A percentile compares a stretch with the other conserved stretches of the same genome.
phyloP scores from a whole-genome alignment of 2,113 vertebrate species.

The Lontra canadensis region DNA sequence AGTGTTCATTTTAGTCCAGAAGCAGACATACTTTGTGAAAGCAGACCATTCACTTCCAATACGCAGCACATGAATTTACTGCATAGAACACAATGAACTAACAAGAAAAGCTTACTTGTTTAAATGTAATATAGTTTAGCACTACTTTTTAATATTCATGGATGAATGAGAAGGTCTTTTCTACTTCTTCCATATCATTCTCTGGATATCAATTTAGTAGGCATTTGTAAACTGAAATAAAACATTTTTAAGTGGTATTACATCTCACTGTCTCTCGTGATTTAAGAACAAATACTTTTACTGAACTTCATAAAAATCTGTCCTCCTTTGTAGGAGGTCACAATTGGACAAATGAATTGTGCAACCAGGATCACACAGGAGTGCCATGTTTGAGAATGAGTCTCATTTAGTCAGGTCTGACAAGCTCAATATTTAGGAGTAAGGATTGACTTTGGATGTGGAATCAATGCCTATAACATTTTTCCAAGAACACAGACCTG shows the following conservation, averaged over 20 bases:
- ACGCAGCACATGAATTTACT: neutral
- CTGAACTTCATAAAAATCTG: neutral
- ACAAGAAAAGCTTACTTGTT: neutral
- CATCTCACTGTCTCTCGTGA: neutral
- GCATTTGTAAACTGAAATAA: neutral
- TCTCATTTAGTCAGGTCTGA: neutral
- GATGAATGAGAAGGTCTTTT: neutral
- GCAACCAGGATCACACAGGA: neutral
- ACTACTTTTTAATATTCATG: neutral
- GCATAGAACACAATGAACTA: neutral
- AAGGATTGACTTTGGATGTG: neutral
- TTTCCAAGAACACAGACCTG: neutral
- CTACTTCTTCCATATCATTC: neutral
- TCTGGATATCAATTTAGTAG: neutral
- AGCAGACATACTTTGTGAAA: neutral
- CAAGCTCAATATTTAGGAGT: neutral
- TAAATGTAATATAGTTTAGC: neutral
- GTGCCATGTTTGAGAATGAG: neutral
- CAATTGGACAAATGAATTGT: neutral
- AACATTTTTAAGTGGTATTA: neutral
- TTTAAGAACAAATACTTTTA: neutral
- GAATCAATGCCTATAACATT: neutral
- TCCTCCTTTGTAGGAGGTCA: neutral
- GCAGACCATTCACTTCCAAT: neutral
- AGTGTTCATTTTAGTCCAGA: neutral